phyloP scores from a whole-genome alignment of 2,797 vertebrate genomes.

The Bufotes viridis region DNA sequence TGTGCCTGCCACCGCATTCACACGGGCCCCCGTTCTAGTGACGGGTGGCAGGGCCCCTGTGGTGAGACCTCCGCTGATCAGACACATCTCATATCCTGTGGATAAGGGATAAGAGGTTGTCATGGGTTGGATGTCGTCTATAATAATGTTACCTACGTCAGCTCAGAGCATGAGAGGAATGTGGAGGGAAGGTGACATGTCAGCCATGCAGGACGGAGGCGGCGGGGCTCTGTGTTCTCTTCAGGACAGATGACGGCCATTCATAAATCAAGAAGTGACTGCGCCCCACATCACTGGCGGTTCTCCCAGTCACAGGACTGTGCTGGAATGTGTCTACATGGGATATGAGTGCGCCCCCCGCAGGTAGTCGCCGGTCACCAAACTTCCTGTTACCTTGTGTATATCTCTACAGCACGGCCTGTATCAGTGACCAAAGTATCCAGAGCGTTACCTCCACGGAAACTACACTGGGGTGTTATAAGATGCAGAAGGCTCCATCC shows the following conservation, averaged over 20 bases:
- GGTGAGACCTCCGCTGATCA: too few species aligned
- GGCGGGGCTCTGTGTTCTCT: too few species aligned
- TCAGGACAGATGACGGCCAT: background rate
- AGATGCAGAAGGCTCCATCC: too few species aligned
- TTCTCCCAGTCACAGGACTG: background rate
- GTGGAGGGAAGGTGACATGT: conserved; percentile 34
- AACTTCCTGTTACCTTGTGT: background rate
- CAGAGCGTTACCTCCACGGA: background rate
- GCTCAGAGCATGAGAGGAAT: background rate
- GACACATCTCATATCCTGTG: too few species aligned
- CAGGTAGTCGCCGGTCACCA: background rate
- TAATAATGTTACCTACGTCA: background rate
- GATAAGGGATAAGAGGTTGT: too few species aligned
- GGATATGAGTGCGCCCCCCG: background rate
- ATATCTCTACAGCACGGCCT: background rate
- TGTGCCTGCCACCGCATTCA: too few species aligned
- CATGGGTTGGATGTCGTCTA: too few species aligned
- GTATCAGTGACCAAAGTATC: background rate
- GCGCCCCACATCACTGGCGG: too few species aligned
- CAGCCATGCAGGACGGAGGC: conserved; percentile 19
- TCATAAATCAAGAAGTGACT: background rate
- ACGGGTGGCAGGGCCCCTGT: too few species aligned
- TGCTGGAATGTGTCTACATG: background rate
- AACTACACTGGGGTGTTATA: too few species aligned
- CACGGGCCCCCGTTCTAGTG: too few species aligned